Conservation (phyloP, 2,113 vertebrate genomes). For the Zootoca vivipara region DNA sequence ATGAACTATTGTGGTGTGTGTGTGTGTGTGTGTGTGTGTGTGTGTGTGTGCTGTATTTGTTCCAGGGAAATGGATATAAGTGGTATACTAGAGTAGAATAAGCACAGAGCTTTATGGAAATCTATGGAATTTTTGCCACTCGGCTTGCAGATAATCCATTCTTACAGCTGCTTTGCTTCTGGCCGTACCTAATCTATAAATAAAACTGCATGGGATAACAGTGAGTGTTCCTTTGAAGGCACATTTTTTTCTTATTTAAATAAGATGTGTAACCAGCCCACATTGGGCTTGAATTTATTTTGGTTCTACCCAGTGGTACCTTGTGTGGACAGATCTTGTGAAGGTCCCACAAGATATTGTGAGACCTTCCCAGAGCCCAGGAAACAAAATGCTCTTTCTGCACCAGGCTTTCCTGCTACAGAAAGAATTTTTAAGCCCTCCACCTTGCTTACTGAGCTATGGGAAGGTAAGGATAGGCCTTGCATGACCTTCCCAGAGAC, state of each 20-base stretch:
- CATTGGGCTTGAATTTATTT: not conserved
- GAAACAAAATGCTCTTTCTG: too few relatives aligned
- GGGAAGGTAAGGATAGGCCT: too few relatives aligned
- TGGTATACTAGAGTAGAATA: not conserved
- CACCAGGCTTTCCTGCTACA: too few relatives aligned
- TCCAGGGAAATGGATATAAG: not conserved
- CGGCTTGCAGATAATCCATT: not conserved
- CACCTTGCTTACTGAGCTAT: too few relatives aligned
- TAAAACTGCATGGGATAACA: not conserved
- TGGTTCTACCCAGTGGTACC: not conserved
- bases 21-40: not conserved
- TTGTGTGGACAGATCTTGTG: not conserved
- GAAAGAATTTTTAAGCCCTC: too few relatives aligned
- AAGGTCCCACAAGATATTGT: too few relatives aligned
- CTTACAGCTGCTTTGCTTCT: conserved; percentile 18
- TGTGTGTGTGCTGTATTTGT: not conserved
- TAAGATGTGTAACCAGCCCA: not conserved
- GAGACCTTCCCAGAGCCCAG: too few relatives aligned
- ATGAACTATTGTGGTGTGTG: not conserved
- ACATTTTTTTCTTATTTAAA: not conserved
- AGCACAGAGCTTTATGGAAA: not conserved
- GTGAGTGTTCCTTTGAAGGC: not conserved
- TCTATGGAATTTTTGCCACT: not conserved
- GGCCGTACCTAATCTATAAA: conserved; percentile 34
- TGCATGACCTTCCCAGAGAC: too few relatives aligned